Percentiles rank a stretch among this genome's conserved stretches.
Conservation (phyloP, 2,113 vertebrate species). For the Tupaia tana region DNA sequence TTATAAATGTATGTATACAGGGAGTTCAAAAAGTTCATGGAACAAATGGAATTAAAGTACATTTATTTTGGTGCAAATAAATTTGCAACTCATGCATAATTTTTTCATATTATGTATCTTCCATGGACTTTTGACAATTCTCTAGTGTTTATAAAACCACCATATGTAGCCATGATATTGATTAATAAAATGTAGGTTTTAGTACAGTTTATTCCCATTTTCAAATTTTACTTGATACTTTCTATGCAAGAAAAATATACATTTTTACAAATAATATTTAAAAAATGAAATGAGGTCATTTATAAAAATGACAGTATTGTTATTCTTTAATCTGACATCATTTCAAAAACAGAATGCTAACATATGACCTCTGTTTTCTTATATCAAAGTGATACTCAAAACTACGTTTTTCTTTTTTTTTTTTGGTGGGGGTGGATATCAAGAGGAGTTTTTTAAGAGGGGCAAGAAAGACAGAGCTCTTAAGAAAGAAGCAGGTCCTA, state of each 20-base stretch:
- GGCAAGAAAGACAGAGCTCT: too few species aligned
- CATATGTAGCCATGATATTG: not conserved
- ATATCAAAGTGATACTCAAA: not conserved
- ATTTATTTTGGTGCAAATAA: too few species aligned
- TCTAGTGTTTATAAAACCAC: not conserved
- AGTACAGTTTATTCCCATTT: not conserved
- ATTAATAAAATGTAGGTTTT: not conserved
- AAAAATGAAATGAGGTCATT: not conserved
- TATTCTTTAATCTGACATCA: not conserved
- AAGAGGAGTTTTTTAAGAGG: too few species aligned
- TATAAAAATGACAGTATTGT: not conserved
- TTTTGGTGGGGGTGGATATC: too few species aligned
- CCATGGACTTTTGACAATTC: too few species aligned
- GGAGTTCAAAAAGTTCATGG: too few species aligned
- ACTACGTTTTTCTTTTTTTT: not conserved
- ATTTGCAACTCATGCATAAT: too few species aligned
- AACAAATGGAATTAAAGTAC: too few species aligned
- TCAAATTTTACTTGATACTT: slow-evolving; percentile 3
- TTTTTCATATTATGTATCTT: too few species aligned
- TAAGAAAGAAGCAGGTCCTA: too few species aligned
- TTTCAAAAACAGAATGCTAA: not conserved
- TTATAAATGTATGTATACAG: not conserved
- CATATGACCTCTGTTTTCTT: not conserved
- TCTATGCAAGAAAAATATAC: not conserved
- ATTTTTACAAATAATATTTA: not conserved